These are phyloP conservation scores for Chrysina gloriosa DNA, from an alignment of 2,888 invertebrate genomes.

Conservation along the genomic window DNA sequence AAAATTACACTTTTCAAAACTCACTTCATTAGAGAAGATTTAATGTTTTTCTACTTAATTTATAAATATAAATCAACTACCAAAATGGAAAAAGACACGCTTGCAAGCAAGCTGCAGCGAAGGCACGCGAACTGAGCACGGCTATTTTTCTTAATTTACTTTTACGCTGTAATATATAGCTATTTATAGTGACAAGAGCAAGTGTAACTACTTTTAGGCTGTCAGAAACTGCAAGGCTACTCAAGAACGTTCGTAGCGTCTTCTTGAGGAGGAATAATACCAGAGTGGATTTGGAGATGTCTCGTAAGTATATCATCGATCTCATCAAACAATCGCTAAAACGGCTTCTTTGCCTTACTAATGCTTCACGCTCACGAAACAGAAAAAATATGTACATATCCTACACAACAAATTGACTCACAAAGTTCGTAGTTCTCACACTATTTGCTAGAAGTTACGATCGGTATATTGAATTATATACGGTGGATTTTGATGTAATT, in stretches of 20 bases:
- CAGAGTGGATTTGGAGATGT: slow-evolving; percentile 85
- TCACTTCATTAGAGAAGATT: too few relatives aligned
- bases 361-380: slow-evolving; percentile 31
- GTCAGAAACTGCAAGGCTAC: slow-evolving; percentile 96
- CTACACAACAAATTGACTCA: not conserved
- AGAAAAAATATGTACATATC: not conserved
- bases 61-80: not conserved
- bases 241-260: slow-evolving; percentile 94
- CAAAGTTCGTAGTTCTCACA: not conserved
- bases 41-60: too few relatives aligned
- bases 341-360: slow-evolving; percentile 34
- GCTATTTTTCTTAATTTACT: slow-evolving; percentile 6
- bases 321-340: too few relatives aligned
- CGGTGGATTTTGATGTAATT: too few relatives aligned
- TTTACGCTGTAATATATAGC: slow-evolving; percentile 41
- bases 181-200: slow-evolving; percentile 43
- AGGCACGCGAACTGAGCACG: slow-evolving; percentile 17
- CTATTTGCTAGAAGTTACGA: not conserved
- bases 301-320: slow-evolving; percentile 84
- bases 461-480: too few relatives aligned
- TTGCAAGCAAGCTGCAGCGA: slow-evolving; percentile 27
- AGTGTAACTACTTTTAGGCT: slow-evolving; percentile 76
- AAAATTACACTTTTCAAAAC: too few relatives aligned
- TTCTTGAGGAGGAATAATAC: slow-evolving; percentile 84
- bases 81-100: slow-evolving; percentile 18